A percentile compares a stretch with the other conserved stretches of the same genome.
Conservation (phyloP, 2,113 vertebrate species). For the Strix aluco region DNA sequence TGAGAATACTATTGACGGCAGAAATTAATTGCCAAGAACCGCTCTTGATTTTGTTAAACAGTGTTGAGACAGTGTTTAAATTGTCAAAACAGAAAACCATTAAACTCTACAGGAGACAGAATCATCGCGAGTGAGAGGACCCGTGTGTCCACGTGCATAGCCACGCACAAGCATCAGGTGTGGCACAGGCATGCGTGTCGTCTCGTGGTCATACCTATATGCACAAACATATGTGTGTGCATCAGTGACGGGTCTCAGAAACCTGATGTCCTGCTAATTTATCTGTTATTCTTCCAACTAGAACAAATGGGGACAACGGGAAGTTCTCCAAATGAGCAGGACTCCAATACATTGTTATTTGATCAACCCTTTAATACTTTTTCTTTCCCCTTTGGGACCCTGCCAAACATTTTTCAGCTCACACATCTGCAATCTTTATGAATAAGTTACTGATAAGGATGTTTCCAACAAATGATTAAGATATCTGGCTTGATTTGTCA, state of each 20-base stretch:
- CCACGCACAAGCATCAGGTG: not conserved
- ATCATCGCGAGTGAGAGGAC: not conserved
- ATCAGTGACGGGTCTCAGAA: not conserved
- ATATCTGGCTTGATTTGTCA: constrained; percentile 63
- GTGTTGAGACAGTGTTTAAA: constrained; percentile 63
- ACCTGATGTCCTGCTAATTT: constrained; percentile 14
- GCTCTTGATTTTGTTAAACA: constrained; percentile 72
- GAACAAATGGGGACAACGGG: constrained; percentile 33
- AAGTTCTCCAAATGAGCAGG: constrained; percentile 55
- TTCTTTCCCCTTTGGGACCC: constrained; percentile 43
- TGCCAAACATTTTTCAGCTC: constrained; percentile 64
- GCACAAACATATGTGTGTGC: rapidly evolving
- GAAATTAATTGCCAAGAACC: constrained; percentile 75
- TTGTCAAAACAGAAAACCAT: constrained; percentile 72
- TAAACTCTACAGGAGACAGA: constrained; percentile 56
- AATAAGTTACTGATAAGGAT: constrained; percentile 63
- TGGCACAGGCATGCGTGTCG: rapidly evolving
- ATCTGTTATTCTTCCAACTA: constrained; percentile 37
- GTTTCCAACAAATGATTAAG: constrained; percentile 71
- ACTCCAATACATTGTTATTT: constrained; percentile 51
- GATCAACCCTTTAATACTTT: constrained; percentile 42
- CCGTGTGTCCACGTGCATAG: rapidly evolving
- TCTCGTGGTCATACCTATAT: not conserved
- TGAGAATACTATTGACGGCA: constrained; percentile 71
- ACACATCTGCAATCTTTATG: constrained; percentile 63